Conservation (phyloP, 2,113 vertebrate genomes). For the Chascanopsetta lugubris region DNA sequence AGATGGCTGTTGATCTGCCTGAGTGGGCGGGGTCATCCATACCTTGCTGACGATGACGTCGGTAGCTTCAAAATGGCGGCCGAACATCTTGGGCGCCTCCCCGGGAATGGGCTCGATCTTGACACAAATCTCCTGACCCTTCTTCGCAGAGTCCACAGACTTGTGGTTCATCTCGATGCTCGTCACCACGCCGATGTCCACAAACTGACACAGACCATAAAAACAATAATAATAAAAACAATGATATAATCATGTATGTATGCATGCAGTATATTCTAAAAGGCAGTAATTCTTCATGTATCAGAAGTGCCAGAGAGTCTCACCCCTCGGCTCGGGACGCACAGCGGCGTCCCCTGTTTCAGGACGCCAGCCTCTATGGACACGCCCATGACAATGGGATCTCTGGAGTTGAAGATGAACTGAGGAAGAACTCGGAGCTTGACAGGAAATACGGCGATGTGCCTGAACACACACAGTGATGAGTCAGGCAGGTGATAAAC, state of each 20-base stretch:
- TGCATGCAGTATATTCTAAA: too few relatives aligned
- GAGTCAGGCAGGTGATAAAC: background rate
- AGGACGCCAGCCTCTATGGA: slow-evolving; percentile 90
- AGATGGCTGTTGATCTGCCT: too few relatives aligned
- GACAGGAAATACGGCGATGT: slow-evolving; percentile 95
- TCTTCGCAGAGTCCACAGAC: slow-evolving; percentile 91
- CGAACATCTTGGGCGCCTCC: slow-evolving; percentile 98
- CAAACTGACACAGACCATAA: slow-evolving; percentile 81
- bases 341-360: slow-evolving; percentile 92
- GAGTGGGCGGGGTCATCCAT: background rate
- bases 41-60: slow-evolving; percentile 98
- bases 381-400: slow-evolving; percentile 97
- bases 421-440: slow-evolving; percentile 95
- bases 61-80: slow-evolving; percentile 96
- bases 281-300: too few relatives aligned
- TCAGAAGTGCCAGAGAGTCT: too few relatives aligned
- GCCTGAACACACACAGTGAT: slow-evolving; percentile 71
- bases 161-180: slow-evolving; percentile 98
- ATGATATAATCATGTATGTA: background rate
- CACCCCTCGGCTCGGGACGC: slow-evolving; percentile 95
- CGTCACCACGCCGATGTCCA: slow-evolving; percentile 96
- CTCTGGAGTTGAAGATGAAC: slow-evolving; percentile 98
- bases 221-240: background rate
- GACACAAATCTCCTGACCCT: slow-evolving; percentile 97
- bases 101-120: slow-evolving; percentile 98